Conservation (phyloP, 2,113 vertebrate species). For the Pheucticus melanocephalus region DNA sequence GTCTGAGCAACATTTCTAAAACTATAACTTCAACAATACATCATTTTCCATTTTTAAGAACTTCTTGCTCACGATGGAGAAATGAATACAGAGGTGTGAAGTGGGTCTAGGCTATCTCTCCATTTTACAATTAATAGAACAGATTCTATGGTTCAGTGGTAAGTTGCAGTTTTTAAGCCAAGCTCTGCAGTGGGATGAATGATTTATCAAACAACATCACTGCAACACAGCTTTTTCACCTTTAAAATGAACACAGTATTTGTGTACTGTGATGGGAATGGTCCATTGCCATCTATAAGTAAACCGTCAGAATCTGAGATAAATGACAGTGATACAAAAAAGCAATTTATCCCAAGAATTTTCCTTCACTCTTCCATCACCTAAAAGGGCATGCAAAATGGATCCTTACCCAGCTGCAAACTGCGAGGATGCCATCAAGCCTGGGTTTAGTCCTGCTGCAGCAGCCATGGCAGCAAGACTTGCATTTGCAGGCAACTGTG, state of each 20-base stretch:
- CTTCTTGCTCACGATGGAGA: background rate
- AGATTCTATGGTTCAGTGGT: background rate
- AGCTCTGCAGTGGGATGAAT: background rate
- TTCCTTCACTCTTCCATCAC: background rate
- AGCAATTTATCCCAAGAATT: background rate
- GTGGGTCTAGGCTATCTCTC: background rate
- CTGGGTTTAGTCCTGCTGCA: conserved; percentile 92
- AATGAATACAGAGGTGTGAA: background rate
- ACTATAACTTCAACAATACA: background rate
- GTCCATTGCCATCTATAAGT: background rate
- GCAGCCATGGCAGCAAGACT: conserved; percentile 97
- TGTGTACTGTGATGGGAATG: background rate
- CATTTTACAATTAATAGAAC: background rate
- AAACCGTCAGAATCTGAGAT: background rate
- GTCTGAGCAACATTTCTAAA: background rate
- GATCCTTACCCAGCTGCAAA: conserved; percentile 88
- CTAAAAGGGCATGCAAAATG: background rate
- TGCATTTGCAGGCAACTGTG: conserved; percentile 89
- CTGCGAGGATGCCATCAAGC: conserved; percentile 93
- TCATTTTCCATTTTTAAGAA: background rate
- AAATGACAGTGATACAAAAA: background rate
- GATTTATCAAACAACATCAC: background rate
- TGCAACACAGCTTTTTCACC: background rate
- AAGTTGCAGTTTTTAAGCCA: background rate
- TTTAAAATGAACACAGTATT: background rate